phyloP scores from a whole-genome alignment of 2,888 invertebrate species.

The Dioctria linearis region DNA sequence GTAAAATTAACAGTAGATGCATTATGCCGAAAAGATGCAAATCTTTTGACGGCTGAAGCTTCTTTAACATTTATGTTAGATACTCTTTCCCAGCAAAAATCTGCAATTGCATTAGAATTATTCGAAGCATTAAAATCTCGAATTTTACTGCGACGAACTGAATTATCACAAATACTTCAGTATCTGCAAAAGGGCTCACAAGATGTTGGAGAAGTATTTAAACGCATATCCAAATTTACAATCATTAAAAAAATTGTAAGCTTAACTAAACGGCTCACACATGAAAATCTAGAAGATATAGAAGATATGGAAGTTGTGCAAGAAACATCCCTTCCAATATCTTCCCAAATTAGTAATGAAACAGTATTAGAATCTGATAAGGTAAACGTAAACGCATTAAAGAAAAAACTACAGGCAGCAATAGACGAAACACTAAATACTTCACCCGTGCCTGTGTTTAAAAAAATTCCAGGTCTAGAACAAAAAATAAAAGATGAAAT shows the following conservation, averaged over 20 bases:
- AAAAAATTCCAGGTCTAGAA: not conserved
- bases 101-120: not conserved
- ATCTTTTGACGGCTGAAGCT: slow-evolving; percentile 4
- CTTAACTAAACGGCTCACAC: not conserved
- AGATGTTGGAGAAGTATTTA: not conserved
- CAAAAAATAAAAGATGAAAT: not conserved
- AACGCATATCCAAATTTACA: no score
- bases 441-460: not conserved
- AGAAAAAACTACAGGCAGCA: slow-evolving; percentile 5
- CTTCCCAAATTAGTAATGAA: no score
- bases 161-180: slow-evolving; percentile 46
- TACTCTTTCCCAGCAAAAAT: not conserved
- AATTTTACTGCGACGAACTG: slow-evolving; percentile 17
- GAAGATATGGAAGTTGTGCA: not conserved
- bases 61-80: slow-evolving; percentile 30
- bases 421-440: not conserved
- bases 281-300: not conserved
- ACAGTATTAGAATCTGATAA: not conserved
- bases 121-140: not conserved
- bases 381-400: not conserved
- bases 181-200: not conserved
- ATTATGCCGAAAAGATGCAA: slow-evolving; percentile 26
- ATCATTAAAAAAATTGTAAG: no score
- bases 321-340: no score
- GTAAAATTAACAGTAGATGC: slow-evolving; percentile 21